Evolutionary conservation across 1,140 invertebrate genomes (phyloP), one percentile per base, ranked within the genome.

Genomic region (Drosophila burlai): DNA sequence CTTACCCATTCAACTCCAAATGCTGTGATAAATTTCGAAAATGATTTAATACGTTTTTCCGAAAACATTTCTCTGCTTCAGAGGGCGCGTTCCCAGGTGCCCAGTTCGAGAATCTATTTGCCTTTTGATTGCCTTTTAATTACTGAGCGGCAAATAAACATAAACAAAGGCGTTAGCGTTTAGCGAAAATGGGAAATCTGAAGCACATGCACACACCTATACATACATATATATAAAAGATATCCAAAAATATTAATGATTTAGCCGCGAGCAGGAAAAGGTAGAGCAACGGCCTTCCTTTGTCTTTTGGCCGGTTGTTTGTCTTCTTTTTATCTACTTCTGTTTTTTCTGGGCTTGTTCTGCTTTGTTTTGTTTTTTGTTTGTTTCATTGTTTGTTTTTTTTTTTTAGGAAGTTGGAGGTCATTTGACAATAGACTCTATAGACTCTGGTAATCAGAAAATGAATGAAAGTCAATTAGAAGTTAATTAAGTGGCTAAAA

Each of bases 61-160:
- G 18, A 24, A 38, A 21, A 15, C 15, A 24, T 38, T 55, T 24
- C 52, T 55, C 52, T 24, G 38, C 8, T 0, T 24, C 50, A 3
- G 49, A 13, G 57, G 47, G 34, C 11, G 29, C 29, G 15, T 18
- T 55, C 24, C 40, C 55, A 71, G 77, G 67, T 76, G 64, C 60
- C 49, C 36, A 31, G 50, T 29, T 15, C 49, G 21, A 50, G 45
- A 58, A 74, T 80, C 65, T 84, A 81, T 84, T 84, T 84, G 54
- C 73, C 57, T 76, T 65, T 76, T 66, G 83, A 80, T 87, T 83
- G 83, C 80, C 76, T 87, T 87, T 86, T 86, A 86, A 86, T 86
- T 87, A 77, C 83, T 77, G 78, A 76, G 80, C 80, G 72, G 80
- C 80, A 76, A 87, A 83, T 83, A 86, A 86, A 87, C 72, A 86